Evolutionary conservation across 2,113 vertebrate species (phyloP), one percentile per base, ranked within the genome.

Genomic region (Pogona vitticeps): DNA sequence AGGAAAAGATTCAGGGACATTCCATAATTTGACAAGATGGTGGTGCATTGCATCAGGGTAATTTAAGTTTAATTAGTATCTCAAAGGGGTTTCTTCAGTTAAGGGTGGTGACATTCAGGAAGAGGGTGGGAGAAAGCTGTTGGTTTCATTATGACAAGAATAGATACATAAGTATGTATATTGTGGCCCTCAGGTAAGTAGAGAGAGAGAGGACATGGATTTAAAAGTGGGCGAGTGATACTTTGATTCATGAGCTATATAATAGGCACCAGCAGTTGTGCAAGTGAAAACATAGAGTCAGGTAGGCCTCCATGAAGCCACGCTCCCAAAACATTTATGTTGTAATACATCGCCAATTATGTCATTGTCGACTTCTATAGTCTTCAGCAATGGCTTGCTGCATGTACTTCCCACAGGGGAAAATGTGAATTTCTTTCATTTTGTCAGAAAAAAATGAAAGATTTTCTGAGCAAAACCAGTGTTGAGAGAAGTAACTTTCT

Each of bases 61-160:
- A n/a, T 67, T 28, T 68, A 36, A 75, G 12, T 42, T 56, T 84
- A 84, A 80, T 88, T 80, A 59, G 4, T 42, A 68, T 80, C 40
- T 18, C 0, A 72, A 72, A 56, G 58, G 36, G 78, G 78, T 80
- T 88, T 80, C 40, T 72, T 65, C 68, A n/a, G 7, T 26, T 42
- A 67, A 72, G 28, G 88, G 85, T 0, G 0, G 85, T 89, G 89
- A 94, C 88, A 85, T 88, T 87, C 84, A 87, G 90, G 79, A 88
- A 0, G 82, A 90, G 90, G 91, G 90, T 91, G 89, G 90, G 91
- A 90, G 40, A 73, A 56, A 71, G 28, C 28, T 28, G n/a, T 73
- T 85, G 73, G 92, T 94, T 94, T 95, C 91, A 91, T 92, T 92
- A 31, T 90, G 93, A 87, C 91, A 91, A 85, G 91, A 91, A 92